Evolutionary conservation across 2,888 invertebrate species (phyloP).

Genomic region (Dyspetes luteomarginatus): DNA sequence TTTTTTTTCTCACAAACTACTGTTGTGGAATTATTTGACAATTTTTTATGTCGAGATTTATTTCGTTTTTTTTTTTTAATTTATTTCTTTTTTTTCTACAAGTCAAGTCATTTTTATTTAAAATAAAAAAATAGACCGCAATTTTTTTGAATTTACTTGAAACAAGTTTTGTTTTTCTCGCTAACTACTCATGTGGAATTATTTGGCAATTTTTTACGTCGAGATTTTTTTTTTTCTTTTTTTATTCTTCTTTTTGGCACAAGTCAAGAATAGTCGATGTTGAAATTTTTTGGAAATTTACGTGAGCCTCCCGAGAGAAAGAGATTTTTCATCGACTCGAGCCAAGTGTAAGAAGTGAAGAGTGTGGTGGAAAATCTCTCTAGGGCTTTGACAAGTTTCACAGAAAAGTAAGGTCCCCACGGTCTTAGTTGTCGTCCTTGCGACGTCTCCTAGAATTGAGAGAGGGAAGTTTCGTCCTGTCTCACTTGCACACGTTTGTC

Average conservation of each 20-base stretch:
- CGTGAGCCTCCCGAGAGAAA: constrained; percentile 8
- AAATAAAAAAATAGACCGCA: too few species aligned
- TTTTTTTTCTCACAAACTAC: too few species aligned
- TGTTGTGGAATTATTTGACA: too few species aligned
- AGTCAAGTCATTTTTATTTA: too few species aligned
- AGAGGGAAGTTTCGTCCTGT: constrained; percentile 47
- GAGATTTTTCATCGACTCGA: constrained; percentile 3
- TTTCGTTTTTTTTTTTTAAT: too few species aligned
- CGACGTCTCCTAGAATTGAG: constrained; percentile 4
- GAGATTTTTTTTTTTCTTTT: too few species aligned
- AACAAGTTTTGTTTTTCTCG: too few species aligned
- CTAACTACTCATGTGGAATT: too few species aligned
- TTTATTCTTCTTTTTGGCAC: constrained; percentile 5
- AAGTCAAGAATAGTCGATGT: neutral
- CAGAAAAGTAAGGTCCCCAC: constrained; percentile 13
- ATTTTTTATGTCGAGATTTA: too few species aligned
- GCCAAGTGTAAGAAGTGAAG: neutral
- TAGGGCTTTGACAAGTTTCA: constrained; percentile 50
- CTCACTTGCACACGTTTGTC: constrained; percentile 22
- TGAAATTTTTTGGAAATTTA: constrained; percentile 28
- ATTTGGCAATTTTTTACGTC: too few species aligned
- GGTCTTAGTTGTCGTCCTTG: neutral
- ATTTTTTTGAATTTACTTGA: too few species aligned
- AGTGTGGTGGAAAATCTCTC: constrained; percentile 42
- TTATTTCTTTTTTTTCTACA: too few species aligned